Evolutionary conservation across 2,113 vertebrate genomes (phyloP).

Genomic region (Strix uralensis): DNA sequence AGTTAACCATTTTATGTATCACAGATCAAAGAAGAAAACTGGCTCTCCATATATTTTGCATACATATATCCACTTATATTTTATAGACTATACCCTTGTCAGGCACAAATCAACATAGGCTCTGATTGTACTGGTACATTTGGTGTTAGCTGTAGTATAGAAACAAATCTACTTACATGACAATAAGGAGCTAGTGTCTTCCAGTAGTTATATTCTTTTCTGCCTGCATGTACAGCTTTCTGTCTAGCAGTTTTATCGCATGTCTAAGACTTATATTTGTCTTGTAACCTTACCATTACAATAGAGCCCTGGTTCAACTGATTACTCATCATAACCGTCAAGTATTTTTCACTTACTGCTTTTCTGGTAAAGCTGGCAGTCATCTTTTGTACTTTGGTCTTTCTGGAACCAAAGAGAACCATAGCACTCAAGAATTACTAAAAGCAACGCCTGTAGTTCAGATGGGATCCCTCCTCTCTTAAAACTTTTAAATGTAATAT

Average conservation of each 20-base stretch:
- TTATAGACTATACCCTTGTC: not conserved
- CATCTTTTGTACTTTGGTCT: not conserved
- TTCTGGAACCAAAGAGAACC: not conserved
- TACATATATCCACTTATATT: not conserved
- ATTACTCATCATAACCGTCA: not conserved
- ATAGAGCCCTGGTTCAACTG: not conserved
- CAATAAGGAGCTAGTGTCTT: not conserved
- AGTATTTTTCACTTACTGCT: not conserved
- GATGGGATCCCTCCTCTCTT: not conserved
- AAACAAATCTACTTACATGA: not conserved
- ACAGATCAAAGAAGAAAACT: not conserved
- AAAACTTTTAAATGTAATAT: not conserved
- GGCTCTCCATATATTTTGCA: fast-evolving
- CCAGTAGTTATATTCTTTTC: not conserved
- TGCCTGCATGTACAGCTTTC: not conserved
- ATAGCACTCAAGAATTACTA: not conserved
- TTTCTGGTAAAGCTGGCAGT: not conserved
- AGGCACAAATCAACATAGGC: not conserved
- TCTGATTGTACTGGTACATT: not conserved
- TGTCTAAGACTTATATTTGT: not conserved
- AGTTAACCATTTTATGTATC: not conserved
- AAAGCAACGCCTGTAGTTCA: not conserved
- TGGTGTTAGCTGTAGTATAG: not conserved
- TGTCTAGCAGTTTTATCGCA: not conserved
- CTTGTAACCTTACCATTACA: not conserved